Evolutionary conservation across 2,113 vertebrate genomes (phyloP), one percentile per base, ranked within the genome.

Genomic region (Mustela lutreola): DNA sequence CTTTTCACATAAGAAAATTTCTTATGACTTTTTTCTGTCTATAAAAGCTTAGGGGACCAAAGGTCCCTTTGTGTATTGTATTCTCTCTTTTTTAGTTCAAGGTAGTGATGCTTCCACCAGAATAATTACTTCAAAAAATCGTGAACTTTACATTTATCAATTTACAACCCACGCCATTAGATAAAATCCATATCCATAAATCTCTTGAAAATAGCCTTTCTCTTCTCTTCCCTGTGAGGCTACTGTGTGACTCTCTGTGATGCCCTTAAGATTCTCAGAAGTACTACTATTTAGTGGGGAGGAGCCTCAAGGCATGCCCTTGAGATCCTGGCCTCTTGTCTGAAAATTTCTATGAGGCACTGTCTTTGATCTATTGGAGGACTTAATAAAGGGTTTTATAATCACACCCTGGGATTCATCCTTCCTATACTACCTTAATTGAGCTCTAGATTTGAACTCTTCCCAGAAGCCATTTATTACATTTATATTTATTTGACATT

Each of bases 401-500:
- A 85, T 50, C 33, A 91, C 50, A 67, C 42, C 18, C 67, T 26
- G 14, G 50, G 50, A 83, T 88, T 86, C 7, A 91, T 48, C 26
- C 7, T 42, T 53, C 60, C 12, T 53, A 36, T 31, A 70, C 21
- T 71, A 91, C 36, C 42, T 36, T 63, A n/a, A 88, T 26, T 33
- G 28, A 42, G 31, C 11, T 94, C 28, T 88, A 24, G 28, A 45
- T 97, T 70, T 94, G 53, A 94, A 84, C 19, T 91, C 42, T 89
- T 7, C 36, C 42, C 24, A 88, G 76, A 79, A 79, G n/a, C 7
- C 33, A 63, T 79, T 75, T 65, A 79, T 96, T 85, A 89, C 94
- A 79, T 94, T 75, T 89, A 26, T 19, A 85, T 50, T 71, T 33
- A 65, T 80, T 42, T 85, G 79, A 56, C 45, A 92, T 2, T 63